A percentile compares a stretch with the other conserved stretches of the same genome.
Evolutionary conservation across 2,888 invertebrate species (phyloP).

Genomic region (Anagyrus pseudococci): DNA sequence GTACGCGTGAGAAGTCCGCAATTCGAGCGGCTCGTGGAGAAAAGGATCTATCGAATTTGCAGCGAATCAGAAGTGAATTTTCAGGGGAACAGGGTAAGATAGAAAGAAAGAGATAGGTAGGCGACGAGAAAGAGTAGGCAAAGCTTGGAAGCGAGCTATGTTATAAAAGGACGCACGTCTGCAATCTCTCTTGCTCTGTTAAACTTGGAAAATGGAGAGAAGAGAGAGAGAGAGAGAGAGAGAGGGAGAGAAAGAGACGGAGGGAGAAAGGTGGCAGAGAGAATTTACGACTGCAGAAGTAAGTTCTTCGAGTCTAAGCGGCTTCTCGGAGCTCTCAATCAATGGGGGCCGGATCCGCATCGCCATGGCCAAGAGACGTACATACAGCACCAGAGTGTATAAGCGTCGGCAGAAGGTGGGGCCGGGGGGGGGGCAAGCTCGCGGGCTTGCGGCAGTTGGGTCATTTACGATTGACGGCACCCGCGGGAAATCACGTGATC

Average conservation of each 20-base stretch:
- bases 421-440: background rate
- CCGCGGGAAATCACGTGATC: conserved; percentile 59
- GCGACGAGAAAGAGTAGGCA: background rate
- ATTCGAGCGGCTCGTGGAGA: background rate
- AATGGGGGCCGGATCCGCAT: background rate
- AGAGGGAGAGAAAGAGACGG: no score
- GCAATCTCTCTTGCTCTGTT: background rate
- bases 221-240: no score
- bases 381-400: no score
- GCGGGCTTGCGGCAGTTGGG: conserved; percentile 29
- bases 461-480: conserved; percentile 56
- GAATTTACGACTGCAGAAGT: conserved; percentile 30
- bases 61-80: conserved; percentile 27
- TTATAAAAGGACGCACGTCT: background rate
- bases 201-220: background rate
- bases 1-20: conserved; percentile 5
- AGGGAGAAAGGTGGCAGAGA: background rate
- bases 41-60: conserved; percentile 14
- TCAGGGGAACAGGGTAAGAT: background rate
- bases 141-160: no score
- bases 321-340: background rate
- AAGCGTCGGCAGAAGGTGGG: no score
- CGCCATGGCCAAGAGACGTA: background rate
- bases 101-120: background rate
- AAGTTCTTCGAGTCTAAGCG: conserved; percentile 7